phyloP scores from a whole-genome alignment of 2,113 vertebrate genomes.

The Aspiorhynchus laticeps region DNA sequence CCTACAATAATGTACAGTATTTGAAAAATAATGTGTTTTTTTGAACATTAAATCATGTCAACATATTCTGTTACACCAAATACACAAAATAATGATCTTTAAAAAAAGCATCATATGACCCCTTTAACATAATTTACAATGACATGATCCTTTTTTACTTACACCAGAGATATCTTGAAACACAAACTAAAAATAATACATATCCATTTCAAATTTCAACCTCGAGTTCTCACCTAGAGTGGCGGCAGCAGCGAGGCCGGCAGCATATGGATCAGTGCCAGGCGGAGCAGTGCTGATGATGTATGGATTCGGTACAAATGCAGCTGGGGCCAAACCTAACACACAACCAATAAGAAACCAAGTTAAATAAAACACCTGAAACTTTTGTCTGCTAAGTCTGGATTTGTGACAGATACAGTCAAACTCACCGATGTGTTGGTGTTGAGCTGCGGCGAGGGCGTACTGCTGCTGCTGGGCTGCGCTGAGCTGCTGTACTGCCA shows the following conservation, averaged over 20 bases:
- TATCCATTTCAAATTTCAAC: slow-evolving; percentile 52
- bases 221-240: slow-evolving; percentile 84
- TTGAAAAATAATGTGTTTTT: no score
- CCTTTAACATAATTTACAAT: not conserved
- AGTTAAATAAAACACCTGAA: not conserved
- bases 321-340: slow-evolving; percentile 95
- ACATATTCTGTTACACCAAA: no score
- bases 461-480: slow-evolving; percentile 90
- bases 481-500: slow-evolving; percentile 86
- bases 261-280: slow-evolving; percentile 95
- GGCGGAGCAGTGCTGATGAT: slow-evolving; percentile 98
- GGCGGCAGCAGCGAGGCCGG: slow-evolving; percentile 93
- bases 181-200: no score
- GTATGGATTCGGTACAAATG: slow-evolving; percentile 98
- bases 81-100: no score
- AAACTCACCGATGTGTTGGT: slow-evolving; percentile 86
- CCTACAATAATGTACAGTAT: no score
- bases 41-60: no score
- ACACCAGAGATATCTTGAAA: no score
- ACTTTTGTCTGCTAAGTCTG: not conserved
- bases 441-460: slow-evolving; percentile 85
- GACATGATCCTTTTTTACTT: no score
- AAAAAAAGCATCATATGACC: no score
- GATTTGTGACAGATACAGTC: no score
- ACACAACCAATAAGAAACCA: not conserved